Evolutionary conservation across 2,113 vertebrate genomes (phyloP).

Genomic region (Motacilla tschutschensis): DNA sequence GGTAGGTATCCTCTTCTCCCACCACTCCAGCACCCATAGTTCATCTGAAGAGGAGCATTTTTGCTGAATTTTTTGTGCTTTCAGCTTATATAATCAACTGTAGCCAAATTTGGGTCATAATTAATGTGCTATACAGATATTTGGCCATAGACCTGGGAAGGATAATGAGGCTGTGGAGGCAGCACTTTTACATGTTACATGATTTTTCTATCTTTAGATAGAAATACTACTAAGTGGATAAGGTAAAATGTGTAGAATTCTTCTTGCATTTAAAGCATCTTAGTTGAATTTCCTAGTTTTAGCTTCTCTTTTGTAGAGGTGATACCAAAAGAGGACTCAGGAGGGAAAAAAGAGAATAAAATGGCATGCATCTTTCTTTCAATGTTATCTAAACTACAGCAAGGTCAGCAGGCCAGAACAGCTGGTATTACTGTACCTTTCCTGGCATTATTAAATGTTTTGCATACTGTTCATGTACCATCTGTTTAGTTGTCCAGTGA

Average conservation of each 20-base stretch:
- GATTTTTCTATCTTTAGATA: background rate
- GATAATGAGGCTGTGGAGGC: background rate
- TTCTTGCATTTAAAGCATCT: background rate
- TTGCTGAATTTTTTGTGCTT: background rate
- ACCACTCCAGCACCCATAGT: background rate
- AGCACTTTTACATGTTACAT: background rate
- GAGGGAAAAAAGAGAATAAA: background rate
- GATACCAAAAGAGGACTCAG: background rate
- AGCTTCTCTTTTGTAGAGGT: background rate
- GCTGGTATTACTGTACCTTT: conserved; percentile 18
- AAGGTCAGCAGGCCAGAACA: conserved; percentile 51
- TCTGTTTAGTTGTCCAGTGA: conserved; percentile 30
- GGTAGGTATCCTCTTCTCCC: background rate
- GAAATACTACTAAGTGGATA: background rate
- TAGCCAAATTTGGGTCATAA: background rate
- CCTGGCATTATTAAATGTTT: conserved; percentile 20
- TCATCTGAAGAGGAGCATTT: background rate
- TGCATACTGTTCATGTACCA: background rate
- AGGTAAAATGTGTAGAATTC: background rate
- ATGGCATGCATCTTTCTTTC: background rate
- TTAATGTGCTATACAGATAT: background rate
- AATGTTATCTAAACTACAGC: background rate
- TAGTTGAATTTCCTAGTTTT: background rate
- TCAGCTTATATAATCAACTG: background rate
- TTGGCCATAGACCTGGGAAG: background rate